phyloP scores from a whole-genome alignment of 2,888 invertebrate genomes.

The Idaea aversata region DNA sequence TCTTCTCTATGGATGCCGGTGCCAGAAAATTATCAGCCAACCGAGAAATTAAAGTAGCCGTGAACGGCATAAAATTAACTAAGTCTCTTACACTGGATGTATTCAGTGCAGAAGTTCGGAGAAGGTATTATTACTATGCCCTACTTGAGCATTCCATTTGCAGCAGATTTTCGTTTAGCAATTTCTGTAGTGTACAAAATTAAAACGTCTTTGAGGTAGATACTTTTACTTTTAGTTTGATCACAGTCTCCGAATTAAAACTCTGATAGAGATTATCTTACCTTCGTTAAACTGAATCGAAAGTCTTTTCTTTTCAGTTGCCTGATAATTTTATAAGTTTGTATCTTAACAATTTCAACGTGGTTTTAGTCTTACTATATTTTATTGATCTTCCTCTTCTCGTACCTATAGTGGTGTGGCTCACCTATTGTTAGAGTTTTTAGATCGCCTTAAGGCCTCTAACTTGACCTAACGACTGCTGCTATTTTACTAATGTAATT shows the following conservation, averaged over 20 bases:
- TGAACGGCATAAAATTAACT: slow-evolving; percentile 76
- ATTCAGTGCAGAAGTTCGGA: slow-evolving; percentile 9
- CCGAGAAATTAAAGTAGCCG: slow-evolving; percentile 75
- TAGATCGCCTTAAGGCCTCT: too few species aligned
- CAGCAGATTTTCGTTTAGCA: slow-evolving; percentile 8
- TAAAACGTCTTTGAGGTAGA: background rate
- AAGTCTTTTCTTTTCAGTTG: background rate
- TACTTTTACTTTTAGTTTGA: background rate
- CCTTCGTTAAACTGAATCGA: background rate
- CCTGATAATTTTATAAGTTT: background rate
- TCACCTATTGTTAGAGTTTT: too few species aligned
- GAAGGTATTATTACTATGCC: background rate
- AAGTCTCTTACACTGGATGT: slow-evolving; percentile 43
- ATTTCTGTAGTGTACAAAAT: slow-evolving; percentile 11
- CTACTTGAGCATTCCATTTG: slow-evolving; percentile 1
- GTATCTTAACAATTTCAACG: background rate
- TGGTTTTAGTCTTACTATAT: too few species aligned
- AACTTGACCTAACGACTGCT: too few species aligned
- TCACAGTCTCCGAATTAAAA: background rate
- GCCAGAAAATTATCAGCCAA: slow-evolving; percentile 71
- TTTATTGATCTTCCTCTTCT: too few species aligned
- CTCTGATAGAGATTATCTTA: background rate
- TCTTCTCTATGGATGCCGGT: slow-evolving; percentile 61
- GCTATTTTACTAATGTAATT: too few species aligned
- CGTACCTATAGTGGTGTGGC: too few species aligned